A percentile compares a stretch with the other conserved stretches of the same genome.
Conservation (phyloP, 35 echinoderm and acorn worm species). For the Ophiothrix spiculata region DNA sequence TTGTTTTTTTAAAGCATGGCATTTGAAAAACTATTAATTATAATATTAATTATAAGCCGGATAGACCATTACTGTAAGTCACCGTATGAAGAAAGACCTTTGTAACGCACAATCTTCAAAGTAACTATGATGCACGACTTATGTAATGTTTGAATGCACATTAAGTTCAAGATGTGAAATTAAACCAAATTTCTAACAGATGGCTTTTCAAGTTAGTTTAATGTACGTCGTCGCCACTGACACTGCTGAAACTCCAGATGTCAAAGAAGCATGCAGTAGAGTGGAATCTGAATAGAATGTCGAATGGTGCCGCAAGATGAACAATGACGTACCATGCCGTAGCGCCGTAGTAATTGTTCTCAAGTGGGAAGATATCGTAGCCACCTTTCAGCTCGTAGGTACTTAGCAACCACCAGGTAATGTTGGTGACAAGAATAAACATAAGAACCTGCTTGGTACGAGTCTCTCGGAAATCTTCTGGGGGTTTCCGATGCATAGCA, state of each 20-base stretch:
- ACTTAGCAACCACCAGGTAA: constrained; percentile 90
- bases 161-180: too few species aligned
- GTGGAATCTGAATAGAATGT: constrained; percentile 95
- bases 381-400: constrained; percentile 96
- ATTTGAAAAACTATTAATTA: too few species aligned
- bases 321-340: constrained; percentile 93
- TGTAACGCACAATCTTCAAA: too few species aligned
- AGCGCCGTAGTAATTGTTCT: constrained; percentile 87
- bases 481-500: constrained; percentile 82
- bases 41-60: too few species aligned
- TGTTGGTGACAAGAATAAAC: constrained; percentile 87
- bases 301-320: constrained; percentile 82
- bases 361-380: constrained; percentile 81
- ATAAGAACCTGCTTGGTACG: constrained; percentile 92
- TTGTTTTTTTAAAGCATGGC: too few species aligned
- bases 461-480: constrained; percentile 83
- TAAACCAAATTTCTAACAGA: too few species aligned
- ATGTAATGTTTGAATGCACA: too few species aligned
- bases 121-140: too few species aligned
- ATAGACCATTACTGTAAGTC: too few species aligned
- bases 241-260: constrained; percentile 78
- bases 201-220: too few species aligned
- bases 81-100: too few species aligned
- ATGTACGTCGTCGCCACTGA: background rate
- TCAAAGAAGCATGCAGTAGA: constrained; percentile 96